Conservation (phyloP, 2,888 invertebrate species). For the Meteorus cinctellus region DNA sequence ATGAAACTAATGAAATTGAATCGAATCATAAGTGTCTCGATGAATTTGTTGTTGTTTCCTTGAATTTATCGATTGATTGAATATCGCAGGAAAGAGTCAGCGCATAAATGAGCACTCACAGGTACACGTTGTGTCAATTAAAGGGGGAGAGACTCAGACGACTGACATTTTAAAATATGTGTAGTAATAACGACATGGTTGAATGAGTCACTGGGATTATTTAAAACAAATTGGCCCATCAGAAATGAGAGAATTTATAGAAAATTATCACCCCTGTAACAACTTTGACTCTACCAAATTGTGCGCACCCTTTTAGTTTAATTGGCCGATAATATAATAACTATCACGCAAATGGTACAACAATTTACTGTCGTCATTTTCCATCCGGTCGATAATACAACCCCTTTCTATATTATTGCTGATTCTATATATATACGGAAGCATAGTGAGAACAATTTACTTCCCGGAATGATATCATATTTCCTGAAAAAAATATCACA, state of each 20-base stretch:
- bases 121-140: constrained; percentile 45
- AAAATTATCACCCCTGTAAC: neutral
- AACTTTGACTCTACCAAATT: neutral
- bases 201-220: neutral
- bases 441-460: neutral
- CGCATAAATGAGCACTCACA: constrained; percentile 50
- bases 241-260: constrained; percentile 6
- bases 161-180: neutral
- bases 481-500: neutral
- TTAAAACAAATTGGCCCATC: constrained; percentile 6
- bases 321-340: neutral
- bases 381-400: neutral
- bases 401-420: constrained; percentile 1
- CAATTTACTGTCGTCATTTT: neutral
- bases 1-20: neutral
- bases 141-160: constrained; percentile 14
- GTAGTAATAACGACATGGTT: neutral
- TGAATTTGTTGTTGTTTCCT: constrained; percentile 32
- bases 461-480: neutral
- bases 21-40: constrained; percentile 12
- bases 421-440: neutral
- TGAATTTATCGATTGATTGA: constrained; percentile 29
- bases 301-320: neutral
- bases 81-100: constrained; percentile 45
- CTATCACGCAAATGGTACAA: neutral